Percentiles rank a stretch among this genome's conserved stretches.
Evolutionary conservation across 2,113 vertebrate species (phyloP).

Genomic region (Kryptolebias marmoratus): DNA sequence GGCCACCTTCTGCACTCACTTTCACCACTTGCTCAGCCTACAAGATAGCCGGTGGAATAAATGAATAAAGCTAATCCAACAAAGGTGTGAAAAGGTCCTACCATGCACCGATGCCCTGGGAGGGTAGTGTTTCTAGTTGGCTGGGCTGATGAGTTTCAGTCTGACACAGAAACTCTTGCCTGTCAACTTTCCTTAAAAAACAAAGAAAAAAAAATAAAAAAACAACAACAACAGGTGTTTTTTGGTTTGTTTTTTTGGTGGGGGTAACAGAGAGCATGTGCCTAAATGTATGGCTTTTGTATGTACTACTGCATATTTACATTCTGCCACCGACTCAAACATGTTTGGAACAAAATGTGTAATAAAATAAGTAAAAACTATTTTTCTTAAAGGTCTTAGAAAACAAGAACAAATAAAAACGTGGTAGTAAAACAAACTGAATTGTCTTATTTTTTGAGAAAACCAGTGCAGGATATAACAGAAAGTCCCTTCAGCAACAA

Average conservation of each 20-base stretch:
- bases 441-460: constrained; percentile 16
- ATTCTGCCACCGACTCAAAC: no score
- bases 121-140: constrained; percentile 33
- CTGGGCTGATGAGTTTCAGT: constrained; percentile 47
- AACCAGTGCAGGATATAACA: constrained; percentile 3
- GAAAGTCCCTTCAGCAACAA: constrained; percentile 39
- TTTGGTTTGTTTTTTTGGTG: constrained; percentile 17
- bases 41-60: constrained; percentile 27
- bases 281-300: not conserved
- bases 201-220: not conserved
- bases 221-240: constrained; percentile 53
- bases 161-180: constrained; percentile 25
- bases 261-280: constrained; percentile 3
- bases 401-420: not conserved
- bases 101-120: constrained; percentile 29
- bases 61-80: constrained; percentile 11
- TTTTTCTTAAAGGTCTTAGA: not conserved
- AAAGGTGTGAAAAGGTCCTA: constrained; percentile 21
- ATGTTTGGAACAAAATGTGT: not conserved
- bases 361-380: not conserved
- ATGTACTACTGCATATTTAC: not conserved
- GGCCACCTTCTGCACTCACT: not conserved
- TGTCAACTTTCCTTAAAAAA: constrained; percentile 31
- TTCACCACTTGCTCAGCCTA: not conserved
- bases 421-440: constrained; percentile 2